Conservation (phyloP, 2,113 vertebrate species). For the Sebastes schlegelii region DNA sequence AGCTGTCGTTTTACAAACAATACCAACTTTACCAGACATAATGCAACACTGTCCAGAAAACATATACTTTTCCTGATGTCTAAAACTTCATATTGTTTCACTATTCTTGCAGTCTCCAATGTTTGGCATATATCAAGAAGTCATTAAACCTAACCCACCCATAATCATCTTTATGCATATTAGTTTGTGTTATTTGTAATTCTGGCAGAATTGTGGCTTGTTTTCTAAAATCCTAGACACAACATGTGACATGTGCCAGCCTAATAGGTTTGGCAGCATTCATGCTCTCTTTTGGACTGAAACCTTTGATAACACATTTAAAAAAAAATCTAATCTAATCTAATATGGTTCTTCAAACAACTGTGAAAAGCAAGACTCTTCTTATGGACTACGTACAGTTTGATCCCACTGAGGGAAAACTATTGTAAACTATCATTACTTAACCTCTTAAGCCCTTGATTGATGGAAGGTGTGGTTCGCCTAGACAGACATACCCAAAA, state of each 20-base stretch:
- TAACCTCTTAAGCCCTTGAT: too few relatives aligned
- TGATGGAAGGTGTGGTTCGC: too few relatives aligned
- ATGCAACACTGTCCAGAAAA: background rate
- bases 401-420: background rate
- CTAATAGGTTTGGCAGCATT: background rate
- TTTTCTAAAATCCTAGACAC: background rate
- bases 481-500: too few relatives aligned
- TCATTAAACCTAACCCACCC: background rate
- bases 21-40: background rate
- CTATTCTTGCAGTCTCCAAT: background rate
- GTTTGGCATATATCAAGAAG: background rate
- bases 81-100: background rate
- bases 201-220: background rate
- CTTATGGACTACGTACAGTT: background rate
- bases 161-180: background rate
- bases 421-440: background rate
- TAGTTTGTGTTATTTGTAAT: too few relatives aligned
- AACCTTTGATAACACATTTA: background rate
- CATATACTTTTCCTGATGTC: background rate
- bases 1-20: background rate
- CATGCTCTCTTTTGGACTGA: background rate
- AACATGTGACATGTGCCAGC: background rate
- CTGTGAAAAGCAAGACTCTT: background rate
- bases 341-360: background rate
- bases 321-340: background rate